Conservation (phyloP, 2,797 vertebrate genomes). For the Oreonectes daqikongensis region DNA sequence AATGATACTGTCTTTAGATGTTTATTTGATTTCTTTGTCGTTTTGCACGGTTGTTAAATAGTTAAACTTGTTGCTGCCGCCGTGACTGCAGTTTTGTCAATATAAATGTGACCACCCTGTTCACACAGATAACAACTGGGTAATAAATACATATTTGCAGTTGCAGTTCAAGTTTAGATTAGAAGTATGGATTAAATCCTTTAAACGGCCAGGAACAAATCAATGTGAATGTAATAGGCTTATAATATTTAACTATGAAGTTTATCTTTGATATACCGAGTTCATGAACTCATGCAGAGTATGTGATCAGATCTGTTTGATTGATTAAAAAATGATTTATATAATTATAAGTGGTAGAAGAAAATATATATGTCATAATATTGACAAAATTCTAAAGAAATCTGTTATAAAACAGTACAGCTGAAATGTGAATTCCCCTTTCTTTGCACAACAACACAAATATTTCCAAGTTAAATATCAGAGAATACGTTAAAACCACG, state of each 20-base stretch:
- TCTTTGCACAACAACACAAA: background rate
- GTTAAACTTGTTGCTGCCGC: conserved; percentile 37
- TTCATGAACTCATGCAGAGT: background rate
- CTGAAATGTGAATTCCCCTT: background rate
- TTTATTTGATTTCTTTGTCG: background rate
- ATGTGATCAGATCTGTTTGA: background rate
- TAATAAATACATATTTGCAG: background rate
- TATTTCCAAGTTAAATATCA: conserved; percentile 8
- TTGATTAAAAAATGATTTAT: background rate
- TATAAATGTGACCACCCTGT: conserved; percentile 1
- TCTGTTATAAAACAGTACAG: background rate
- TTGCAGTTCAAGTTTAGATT: background rate
- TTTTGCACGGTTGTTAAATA: conserved; percentile 5
- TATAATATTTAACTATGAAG: background rate
- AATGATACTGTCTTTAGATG: background rate
- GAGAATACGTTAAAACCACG: background rate
- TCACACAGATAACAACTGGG: conserved; percentile 1
- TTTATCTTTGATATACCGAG: background rate
- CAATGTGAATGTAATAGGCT: background rate
- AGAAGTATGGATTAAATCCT: background rate
- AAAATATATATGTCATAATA: background rate
- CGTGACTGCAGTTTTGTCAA: conserved; percentile 39
- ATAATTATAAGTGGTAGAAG: background rate
- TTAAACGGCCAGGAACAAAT: background rate
- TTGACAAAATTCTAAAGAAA: background rate